These are phyloP conservation scores for Melitaea cinxia DNA, from an alignment of 1,140 invertebrate species.

Conservation along the genomic window DNA sequence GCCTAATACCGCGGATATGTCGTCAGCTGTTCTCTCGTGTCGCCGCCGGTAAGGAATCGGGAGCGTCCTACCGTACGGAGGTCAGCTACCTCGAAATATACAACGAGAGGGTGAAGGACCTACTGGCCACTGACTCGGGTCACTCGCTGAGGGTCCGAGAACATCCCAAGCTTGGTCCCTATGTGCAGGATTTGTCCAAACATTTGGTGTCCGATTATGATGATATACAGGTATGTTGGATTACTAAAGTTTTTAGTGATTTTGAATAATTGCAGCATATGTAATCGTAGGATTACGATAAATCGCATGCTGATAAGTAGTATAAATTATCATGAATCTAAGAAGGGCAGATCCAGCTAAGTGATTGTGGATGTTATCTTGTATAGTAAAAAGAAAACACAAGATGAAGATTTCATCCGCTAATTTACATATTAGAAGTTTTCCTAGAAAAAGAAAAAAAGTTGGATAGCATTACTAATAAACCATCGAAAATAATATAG, in stretches of 20 bases:
- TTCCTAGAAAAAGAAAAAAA: too few species aligned
- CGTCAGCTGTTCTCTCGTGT: constrained; percentile 89
- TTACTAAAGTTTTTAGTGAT: background rate
- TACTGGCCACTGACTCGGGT: constrained; percentile 86
- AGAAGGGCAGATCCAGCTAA: too few species aligned
- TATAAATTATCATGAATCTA: too few species aligned
- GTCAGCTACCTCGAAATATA: constrained; percentile 96
- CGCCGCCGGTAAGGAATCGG: constrained; percentile 89
- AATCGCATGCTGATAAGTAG: too few species aligned
- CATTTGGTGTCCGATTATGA: constrained; percentile 93
- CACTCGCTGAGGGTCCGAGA: constrained; percentile 93
- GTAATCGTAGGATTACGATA: background rate
- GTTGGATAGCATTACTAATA: too few species aligned
- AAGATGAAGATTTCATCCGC: too few species aligned
- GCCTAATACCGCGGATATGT: constrained; percentile 94
- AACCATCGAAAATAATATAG: too few species aligned
- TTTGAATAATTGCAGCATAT: background rate
- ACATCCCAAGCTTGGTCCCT: constrained; percentile 95
- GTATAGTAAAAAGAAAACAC: too few species aligned
- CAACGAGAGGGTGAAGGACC: constrained; percentile 94
- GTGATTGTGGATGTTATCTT: too few species aligned
- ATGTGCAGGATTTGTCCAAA: constrained; percentile 94
- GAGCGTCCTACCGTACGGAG: constrained; percentile 91
- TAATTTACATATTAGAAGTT: too few species aligned
- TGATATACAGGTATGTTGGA: constrained; percentile 88